Percentiles rank a stretch among this genome's conserved stretches.
Conservation (phyloP, 2,888 invertebrate species). For the Eretmocerus hayati region DNA sequence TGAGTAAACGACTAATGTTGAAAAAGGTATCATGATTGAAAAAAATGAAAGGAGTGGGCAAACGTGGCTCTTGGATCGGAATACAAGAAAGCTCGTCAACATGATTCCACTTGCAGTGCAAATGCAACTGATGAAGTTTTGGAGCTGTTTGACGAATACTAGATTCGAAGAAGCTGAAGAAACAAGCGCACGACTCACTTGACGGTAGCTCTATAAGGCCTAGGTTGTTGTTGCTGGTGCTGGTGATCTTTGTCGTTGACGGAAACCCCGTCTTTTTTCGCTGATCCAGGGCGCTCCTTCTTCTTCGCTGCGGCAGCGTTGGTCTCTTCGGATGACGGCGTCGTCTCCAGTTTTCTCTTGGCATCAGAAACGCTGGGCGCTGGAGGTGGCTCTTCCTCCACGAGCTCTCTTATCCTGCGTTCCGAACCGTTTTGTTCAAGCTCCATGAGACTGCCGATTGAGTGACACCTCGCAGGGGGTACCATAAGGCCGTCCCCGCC, state of each 20-base stretch:
- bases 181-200: slow-evolving; percentile 29
- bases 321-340: slow-evolving; percentile 11
- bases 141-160: no score
- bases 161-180: no score
- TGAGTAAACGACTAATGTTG: no score
- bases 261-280: slow-evolving; percentile 36
- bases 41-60: no score
- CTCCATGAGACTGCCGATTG: slow-evolving; percentile 69
- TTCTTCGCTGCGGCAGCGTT: slow-evolving; percentile 44
- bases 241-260: slow-evolving; percentile 37
- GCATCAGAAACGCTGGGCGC: slow-evolving; percentile 50
- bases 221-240: no score
- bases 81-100: no score
- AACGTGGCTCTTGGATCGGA: no score
- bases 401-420: slow-evolving; percentile 65
- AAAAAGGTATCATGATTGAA: no score
- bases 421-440: slow-evolving; percentile 63
- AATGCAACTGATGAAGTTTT: no score
- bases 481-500: slow-evolving; percentile 36
- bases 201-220: slow-evolving; percentile 32
- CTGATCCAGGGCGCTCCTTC: slow-evolving; percentile 58
- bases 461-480: slow-evolving; percentile 53
- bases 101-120: no score
- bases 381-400: slow-evolving; percentile 50
- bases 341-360: slow-evolving; percentile 58